A percentile compares a stretch with the other conserved stretches of the same genome.
Conservation (phyloP, 2,888 invertebrate genomes). For the Cheilosia impressa region DNA sequence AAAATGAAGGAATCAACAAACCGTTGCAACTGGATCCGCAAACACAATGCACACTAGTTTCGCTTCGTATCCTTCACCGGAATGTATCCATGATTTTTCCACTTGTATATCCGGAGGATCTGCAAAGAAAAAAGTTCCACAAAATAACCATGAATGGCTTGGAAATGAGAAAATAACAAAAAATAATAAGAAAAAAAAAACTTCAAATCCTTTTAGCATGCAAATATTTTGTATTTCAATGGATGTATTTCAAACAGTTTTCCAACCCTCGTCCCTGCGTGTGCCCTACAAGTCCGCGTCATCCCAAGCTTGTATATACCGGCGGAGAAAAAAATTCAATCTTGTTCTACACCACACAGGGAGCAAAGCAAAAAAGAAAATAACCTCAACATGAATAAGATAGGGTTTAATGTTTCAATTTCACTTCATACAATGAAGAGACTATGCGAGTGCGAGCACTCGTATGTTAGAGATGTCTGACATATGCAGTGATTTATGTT, state of each 20-base stretch:
- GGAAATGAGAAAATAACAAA: constrained; percentile 47
- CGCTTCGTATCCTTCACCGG: constrained; percentile 88
- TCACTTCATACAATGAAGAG: constrained; percentile 60
- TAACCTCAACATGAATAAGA: constrained; percentile 72
- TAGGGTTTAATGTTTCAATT: constrained; percentile 73
- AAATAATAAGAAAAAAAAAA: constrained; percentile 18
- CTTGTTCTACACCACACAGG: constrained; percentile 55
- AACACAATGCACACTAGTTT: constrained; percentile 88
- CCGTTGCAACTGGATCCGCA: constrained; percentile 88
- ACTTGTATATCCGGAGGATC: constrained; percentile 89
- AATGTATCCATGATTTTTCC: constrained; percentile 89
- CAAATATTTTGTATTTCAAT: constrained; percentile 73
- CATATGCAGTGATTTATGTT: constrained; percentile 70
- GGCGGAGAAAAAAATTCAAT: constrained; percentile 60
- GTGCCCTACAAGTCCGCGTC: not conserved
- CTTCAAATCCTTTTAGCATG: constrained; percentile 70
- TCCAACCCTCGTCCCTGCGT: not conserved
- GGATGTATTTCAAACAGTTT: constrained; percentile 65
- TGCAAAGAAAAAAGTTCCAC: constrained; percentile 80
- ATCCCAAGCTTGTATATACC: constrained; percentile 5
- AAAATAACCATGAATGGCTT: constrained; percentile 48
- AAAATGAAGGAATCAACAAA: constrained; percentile 80
- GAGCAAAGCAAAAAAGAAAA: not conserved
- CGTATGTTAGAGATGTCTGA: constrained; percentile 55
- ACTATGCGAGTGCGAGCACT: constrained; percentile 39